These are phyloP conservation scores for Phenganax stokvisi DNA, from an alignment of 92 coral and sea anemone species.

Conservation along the genomic window DNA sequence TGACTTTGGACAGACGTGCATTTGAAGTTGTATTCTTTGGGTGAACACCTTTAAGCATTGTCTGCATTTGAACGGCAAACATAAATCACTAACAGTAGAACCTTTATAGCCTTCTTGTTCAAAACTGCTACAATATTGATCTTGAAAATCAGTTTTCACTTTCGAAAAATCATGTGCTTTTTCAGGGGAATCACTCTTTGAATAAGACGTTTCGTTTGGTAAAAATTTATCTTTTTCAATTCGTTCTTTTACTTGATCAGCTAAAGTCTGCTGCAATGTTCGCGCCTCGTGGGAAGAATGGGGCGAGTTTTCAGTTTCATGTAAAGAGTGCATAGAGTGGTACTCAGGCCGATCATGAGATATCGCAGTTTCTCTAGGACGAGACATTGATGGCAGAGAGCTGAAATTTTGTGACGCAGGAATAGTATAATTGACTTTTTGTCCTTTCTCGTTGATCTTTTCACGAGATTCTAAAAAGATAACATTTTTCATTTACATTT, in stretches of 20 bases:
- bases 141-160: not conserved
- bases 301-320: not conserved
- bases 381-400: not conserved
- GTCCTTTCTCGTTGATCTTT: slow-evolving; percentile 13
- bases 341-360: slow-evolving; percentile 2
- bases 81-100: slow-evolving; percentile 47
- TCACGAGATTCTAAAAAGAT: slow-evolving; percentile 13
- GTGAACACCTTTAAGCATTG: slow-evolving; percentile 89
- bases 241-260: slow-evolving; percentile 20
- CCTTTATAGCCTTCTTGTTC: slow-evolving; percentile 6
- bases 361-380: not conserved
- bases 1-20: slow-evolving; percentile 78
- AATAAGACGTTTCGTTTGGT: not conserved
- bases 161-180: not conserved
- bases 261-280: slow-evolving; percentile 24
- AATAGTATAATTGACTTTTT: slow-evolving; percentile 24
- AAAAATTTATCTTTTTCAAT: not conserved
- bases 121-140: not conserved
- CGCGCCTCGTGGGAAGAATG: not conserved
- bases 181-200: not conserved
- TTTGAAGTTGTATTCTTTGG: slow-evolving; percentile 77
- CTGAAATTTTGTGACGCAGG: slow-evolving; percentile 15
- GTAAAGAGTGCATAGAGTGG: not conserved
- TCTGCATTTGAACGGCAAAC: slow-evolving; percentile 79
- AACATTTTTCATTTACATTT: not conserved